Evolutionary conservation across 2,113 vertebrate species (phyloP).

Genomic region (Anguilla rostrata): DNA sequence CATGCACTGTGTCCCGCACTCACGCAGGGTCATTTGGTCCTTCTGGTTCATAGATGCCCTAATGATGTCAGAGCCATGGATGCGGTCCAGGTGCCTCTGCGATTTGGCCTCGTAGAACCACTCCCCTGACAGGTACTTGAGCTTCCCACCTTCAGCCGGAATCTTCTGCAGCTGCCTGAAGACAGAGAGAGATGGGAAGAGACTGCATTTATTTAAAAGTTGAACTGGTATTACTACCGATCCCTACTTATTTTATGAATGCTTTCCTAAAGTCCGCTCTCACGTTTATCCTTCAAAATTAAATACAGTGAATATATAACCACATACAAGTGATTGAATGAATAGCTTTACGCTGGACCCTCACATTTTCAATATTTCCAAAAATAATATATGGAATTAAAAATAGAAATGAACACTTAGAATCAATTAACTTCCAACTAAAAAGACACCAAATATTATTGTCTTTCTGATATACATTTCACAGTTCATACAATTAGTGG

Average conservation of each 20-base stretch:
- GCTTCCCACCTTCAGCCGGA: conserved; percentile 64
- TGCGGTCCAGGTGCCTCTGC: conserved; percentile 85
- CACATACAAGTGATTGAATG: not conserved
- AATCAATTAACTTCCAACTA: too few species aligned
- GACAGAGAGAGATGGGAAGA: not conserved
- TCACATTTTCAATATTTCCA: too few species aligned
- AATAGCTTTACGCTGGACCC: not conserved
- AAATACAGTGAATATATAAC: not conserved
- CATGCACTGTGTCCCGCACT: conserved; percentile 26
- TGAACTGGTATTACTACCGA: conserved; percentile 33
- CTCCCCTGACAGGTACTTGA: conserved; percentile 89
- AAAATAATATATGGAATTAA: too few species aligned
- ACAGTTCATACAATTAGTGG: not conserved
- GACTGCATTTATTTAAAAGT: not conserved
- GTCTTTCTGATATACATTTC: not conserved
- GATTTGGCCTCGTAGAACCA: conserved; percentile 97
- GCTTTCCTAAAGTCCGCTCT: conserved; percentile 19
- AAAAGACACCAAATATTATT: conserved; percentile 13
- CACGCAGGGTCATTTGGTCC: conserved; percentile 70
- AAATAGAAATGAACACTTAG: too few species aligned
- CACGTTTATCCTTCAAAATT: conserved; percentile 30
- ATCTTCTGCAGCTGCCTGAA: conserved; percentile 79
- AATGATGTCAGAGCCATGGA: conserved; percentile 91
- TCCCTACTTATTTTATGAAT: conserved; percentile 24
- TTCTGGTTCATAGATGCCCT: conserved; percentile 84